Evolutionary conservation across 2,888 invertebrate species (phyloP).

Genomic region (Papilio protenor): DNA sequence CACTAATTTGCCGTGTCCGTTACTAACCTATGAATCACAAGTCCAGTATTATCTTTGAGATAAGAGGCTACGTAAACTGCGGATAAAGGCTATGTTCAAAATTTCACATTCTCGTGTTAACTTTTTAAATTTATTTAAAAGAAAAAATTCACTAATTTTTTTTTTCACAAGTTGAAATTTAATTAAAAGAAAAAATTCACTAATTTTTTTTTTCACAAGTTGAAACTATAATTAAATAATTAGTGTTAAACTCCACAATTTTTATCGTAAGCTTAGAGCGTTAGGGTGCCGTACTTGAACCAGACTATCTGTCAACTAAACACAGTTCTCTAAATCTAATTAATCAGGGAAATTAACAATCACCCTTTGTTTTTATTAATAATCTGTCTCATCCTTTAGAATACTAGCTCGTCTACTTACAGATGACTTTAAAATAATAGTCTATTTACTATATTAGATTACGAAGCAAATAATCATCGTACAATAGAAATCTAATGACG

Average conservation of each 20-base stretch:
- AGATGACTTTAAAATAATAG: background rate
- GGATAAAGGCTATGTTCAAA: background rate
- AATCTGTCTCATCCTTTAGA: background rate
- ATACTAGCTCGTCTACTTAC: background rate
- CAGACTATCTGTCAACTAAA: background rate
- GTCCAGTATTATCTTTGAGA: conserved; percentile 20
- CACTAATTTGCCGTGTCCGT: conserved; percentile 47
- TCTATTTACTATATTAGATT: conserved; percentile 5
- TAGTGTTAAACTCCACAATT: background rate
- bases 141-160: background rate
- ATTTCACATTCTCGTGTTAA: background rate
- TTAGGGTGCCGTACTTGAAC: background rate
- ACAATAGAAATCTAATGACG: background rate
- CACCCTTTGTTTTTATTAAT: background rate
- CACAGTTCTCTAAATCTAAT: background rate
- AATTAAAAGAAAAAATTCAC: too few species aligned
- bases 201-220: too few species aligned
- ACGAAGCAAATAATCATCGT: background rate
- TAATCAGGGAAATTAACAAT: background rate
- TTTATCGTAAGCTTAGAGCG: background rate
- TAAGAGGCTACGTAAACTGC: conserved; percentile 19
- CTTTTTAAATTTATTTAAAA: background rate
- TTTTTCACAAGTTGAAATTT: background rate
- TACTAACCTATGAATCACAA: conserved; percentile 40
- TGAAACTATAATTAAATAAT: background rate